These are phyloP conservation scores for Microcebus tavaratra DNA, from an alignment of 2,113 vertebrate genomes.

Conservation along the genomic window DNA sequence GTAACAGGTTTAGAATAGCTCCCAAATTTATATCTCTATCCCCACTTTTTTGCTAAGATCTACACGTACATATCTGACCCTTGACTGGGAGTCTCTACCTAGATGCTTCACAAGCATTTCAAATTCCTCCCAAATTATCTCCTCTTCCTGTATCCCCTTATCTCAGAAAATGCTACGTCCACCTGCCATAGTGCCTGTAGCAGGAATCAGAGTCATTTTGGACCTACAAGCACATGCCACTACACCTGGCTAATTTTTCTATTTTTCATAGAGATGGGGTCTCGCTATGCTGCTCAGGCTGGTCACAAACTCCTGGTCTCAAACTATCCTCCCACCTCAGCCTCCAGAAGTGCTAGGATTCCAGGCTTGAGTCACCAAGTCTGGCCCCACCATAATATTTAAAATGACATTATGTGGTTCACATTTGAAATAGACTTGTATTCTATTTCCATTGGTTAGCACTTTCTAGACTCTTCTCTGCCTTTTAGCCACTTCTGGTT, in stretches of 20 bases:
- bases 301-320: too few species aligned
- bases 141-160: not conserved
- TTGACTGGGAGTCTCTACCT: not conserved
- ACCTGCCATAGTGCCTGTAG: not conserved
- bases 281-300: too few species aligned
- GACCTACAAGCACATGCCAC: not conserved
- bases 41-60: not conserved
- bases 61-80: not conserved
- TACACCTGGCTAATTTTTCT: too few species aligned
- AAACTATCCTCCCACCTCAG: too few species aligned
- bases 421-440: not conserved
- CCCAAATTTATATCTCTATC: not conserved
- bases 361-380: too few species aligned
- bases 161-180: not conserved
- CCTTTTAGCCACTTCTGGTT: not conserved
- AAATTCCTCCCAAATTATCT: not conserved
- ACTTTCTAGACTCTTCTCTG: not conserved
- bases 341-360: too few species aligned
- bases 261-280: too few species aligned
- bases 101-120: not conserved
- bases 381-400: not conserved
- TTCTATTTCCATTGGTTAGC: not conserved
- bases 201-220: not conserved
- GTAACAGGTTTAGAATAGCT: not conserved
- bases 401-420: not conserved